These are phyloP conservation scores for Atta cephalotes DNA, from an alignment of 1,140 invertebrate genomes.

Conservation along the genomic window DNA sequence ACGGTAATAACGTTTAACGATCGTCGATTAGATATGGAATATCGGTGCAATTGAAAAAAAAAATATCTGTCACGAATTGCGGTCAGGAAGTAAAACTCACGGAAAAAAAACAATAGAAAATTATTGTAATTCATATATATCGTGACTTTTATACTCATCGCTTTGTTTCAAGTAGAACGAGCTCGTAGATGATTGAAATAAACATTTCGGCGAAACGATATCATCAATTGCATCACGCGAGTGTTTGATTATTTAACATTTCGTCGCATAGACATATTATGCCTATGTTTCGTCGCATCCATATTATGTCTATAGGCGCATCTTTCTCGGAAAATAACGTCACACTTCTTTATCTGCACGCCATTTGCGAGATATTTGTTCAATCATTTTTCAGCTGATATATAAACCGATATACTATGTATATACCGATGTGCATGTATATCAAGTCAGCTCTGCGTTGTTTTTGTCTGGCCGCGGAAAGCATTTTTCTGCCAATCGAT, in stretches of 20 bases:
- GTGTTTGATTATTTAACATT: slow-evolving; percentile 31
- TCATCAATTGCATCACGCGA: slow-evolving; percentile 39
- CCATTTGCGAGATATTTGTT: slow-evolving; percentile 48
- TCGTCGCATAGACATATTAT: neutral
- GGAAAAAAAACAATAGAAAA: neutral
- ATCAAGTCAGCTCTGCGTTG: neutral
- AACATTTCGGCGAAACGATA: slow-evolving; percentile 19
- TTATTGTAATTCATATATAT: slow-evolving; percentile 22
- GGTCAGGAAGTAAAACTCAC: neutral
- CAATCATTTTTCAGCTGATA: slow-evolving; percentile 22
- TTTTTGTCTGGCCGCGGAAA: slow-evolving; percentile 4
- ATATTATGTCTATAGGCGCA: neutral
- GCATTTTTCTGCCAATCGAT: slow-evolving; percentile 48
- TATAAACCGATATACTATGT: neutral
- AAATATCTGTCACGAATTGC: neutral
- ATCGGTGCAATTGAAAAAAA: neutral
- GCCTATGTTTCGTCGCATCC: too few species aligned
- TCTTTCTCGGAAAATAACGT: slow-evolving; percentile 45
- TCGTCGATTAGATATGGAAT: slow-evolving; percentile 32
- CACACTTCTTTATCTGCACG: slow-evolving; percentile 33
- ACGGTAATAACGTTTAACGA: slow-evolving; percentile 35
- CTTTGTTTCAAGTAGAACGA: neutral
- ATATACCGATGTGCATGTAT: neutral
- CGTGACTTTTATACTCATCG: slow-evolving; percentile 22
- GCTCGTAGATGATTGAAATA: neutral